Percentiles rank a stretch among this genome's conserved stretches.
phyloP scores from a whole-genome alignment of 1,140 invertebrate species.

The Lutraria rhynchaena region DNA sequence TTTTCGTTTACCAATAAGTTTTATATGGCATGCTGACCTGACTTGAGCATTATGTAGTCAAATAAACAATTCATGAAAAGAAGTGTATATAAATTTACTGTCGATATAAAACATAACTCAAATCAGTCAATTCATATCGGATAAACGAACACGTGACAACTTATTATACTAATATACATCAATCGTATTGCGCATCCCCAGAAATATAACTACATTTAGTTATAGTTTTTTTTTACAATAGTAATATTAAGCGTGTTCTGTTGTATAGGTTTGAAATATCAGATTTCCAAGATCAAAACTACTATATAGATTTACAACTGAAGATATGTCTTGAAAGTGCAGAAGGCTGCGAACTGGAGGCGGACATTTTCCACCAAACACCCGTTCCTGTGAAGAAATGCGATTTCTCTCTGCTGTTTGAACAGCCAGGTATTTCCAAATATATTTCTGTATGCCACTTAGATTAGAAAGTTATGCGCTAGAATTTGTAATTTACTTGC shows the following conservation, averaged over 20 bases:
- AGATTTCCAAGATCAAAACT: background rate
- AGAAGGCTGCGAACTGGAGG: conserved; percentile 3
- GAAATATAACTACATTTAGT: background rate
- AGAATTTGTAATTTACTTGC: background rate
- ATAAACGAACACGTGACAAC: background rate
- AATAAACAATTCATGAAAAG: background rate
- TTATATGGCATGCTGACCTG: too few species aligned
- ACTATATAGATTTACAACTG: background rate
- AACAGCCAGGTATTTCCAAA: background rate
- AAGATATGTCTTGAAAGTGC: conserved; percentile 21
- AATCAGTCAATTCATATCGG: background rate
- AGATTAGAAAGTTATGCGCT: background rate
- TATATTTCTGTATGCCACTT: background rate
- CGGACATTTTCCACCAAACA: background rate
- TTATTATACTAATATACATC: background rate
- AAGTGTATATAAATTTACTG: background rate
- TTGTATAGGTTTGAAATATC: conserved; percentile 2
- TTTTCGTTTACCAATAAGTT: too few species aligned
- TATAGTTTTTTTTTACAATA: background rate
- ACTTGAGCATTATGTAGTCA: too few species aligned
- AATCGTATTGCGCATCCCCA: background rate
- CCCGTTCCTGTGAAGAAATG: background rate
- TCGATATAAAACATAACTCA: background rate
- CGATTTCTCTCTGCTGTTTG: background rate
- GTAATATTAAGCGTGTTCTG: background rate